Conservation (phyloP, 2,888 invertebrate species). For the Stenolophus ochropezus region DNA sequence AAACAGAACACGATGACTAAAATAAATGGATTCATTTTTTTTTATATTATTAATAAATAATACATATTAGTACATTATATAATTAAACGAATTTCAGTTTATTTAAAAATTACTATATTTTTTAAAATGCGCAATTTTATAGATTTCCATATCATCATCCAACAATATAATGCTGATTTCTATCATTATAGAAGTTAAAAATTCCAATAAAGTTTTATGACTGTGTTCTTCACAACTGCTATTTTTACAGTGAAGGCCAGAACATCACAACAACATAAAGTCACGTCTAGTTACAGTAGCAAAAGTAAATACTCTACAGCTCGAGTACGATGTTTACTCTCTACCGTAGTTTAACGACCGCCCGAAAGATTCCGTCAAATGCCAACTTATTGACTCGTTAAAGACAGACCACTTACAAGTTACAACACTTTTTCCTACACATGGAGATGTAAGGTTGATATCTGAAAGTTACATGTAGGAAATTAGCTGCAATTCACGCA, state of each 20-base stretch:
- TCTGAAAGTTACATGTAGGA: not conserved
- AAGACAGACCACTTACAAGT: not conserved
- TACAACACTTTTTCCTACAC: not conserved
- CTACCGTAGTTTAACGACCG: constrained; percentile 1
- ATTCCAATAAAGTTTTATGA: constrained; percentile 3
- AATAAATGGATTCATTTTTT: no score
- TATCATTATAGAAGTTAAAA: not conserved
- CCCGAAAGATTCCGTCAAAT: not conserved
- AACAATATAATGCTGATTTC: not conserved
- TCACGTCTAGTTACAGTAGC: constrained; percentile 11
- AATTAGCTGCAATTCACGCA: not conserved
- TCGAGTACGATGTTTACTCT: not conserved
- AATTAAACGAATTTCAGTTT: no score
- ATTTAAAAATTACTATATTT: no score
- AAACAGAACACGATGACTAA: no score
- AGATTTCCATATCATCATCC: not conserved
- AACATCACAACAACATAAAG: constrained; percentile 6
- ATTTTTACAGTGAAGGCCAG: not conserved
- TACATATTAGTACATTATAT: no score
- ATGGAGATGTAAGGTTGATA: constrained; percentile 3
- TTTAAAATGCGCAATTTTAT: no score
- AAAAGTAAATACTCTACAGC: not conserved
- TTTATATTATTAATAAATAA: no score
- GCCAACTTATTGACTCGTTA: not conserved
- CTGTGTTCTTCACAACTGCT: not conserved